Evolutionary conservation across 2,888 invertebrate genomes (phyloP), one percentile per base, ranked within the genome.

Genomic region (Trichopria drosophilae): DNA sequence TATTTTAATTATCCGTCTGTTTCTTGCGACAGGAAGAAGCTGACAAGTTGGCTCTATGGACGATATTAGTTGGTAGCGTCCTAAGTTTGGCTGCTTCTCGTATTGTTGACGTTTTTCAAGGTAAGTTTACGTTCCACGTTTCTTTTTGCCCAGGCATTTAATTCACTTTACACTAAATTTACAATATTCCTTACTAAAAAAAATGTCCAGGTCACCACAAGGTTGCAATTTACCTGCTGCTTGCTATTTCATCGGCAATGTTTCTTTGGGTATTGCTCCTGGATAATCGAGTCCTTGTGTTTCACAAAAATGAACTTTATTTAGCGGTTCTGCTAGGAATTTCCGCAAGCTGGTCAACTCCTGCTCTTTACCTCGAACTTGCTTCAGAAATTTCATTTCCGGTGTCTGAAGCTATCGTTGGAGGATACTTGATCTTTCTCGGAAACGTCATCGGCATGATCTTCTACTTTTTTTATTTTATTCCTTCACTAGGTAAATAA

Each of bases 371-470:
- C 45, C 63, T 71, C 24, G 71, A 72, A 45, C 58, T 71, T 18
- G 69, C 68, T 18, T 64, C 67, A 5, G 69, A 72, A 57, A 61
- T 71, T 20, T 67, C 67, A 28, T 68, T 63, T 54, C 71, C 72
- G 6, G 52, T 71, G 6, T 66, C 69, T 9, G 71, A 71, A 57
- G 68, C 69, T 15, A 62, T 71, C 29, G 66, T 68, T 4, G 68
- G 68, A 10, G 71, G 71, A 18, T 69, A 63, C 54, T 63, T 71
- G 64, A 70, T 71, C 53, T 64, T 66, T 37, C 46, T 70, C 22
- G 64, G 61, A 13, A 69, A 66, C 24, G 12, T 62, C 32, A 46
- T 63, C 43, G 61, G 61, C 50, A 57, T 48, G 3, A 37, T 55
- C 10, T 63, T 65, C 44, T 65, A 63, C 36, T 55, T 60, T 16